Evolutionary conservation across 1,140 invertebrate genomes (phyloP), one percentile per base, ranked within the genome.

Genomic region (Metaphire vulgaris): DNA sequence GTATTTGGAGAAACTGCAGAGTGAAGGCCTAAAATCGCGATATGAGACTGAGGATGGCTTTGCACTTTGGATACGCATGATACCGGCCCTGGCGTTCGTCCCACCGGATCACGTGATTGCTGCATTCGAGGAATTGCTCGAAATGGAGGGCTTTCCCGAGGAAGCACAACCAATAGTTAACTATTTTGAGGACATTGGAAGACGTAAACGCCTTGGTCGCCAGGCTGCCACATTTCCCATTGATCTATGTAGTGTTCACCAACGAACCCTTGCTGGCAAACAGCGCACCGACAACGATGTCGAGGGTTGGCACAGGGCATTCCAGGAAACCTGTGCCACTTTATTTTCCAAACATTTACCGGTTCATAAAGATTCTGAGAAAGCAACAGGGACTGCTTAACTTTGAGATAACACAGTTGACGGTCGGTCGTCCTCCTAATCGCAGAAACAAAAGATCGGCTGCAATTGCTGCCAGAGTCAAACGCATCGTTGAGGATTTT

Each of bases 171-270:
- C 56, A 65, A 65, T 65, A 15, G 56, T 26, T 15, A 65, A 65
- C 56, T 65, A 65, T 65, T 65, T 65, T 65, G 56, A 65, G 14
- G 56, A 65, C 56, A 65, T 65, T 65, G 56, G 56, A 65, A 65
- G 26, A 65, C 56, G 14, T 15, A 14, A 65, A 26, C 56, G 56
- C 14, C 26, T 14, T 65, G 56, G 56, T 65, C 56, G 26, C 14
- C 56, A 26, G 14, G 56, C 14, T 65, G 14, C 56, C 14, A 65
- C 56, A 15, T 65, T 65, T 65, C 56, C 56, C 14, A 65, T 65
- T 65, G 56, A 26, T 65, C 14, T 15, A 65, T 65, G 56, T 15
- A 65, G n/a, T n/a, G n/a, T n/a, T n/a, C n/a, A 65, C 26, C 56
- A 65, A 26, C 56, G 26, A 26, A 65, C 56, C 14, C 26, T 65